phyloP scores from a whole-genome alignment of 2,888 invertebrate genomes.

The Xylota sylvarum region DNA sequence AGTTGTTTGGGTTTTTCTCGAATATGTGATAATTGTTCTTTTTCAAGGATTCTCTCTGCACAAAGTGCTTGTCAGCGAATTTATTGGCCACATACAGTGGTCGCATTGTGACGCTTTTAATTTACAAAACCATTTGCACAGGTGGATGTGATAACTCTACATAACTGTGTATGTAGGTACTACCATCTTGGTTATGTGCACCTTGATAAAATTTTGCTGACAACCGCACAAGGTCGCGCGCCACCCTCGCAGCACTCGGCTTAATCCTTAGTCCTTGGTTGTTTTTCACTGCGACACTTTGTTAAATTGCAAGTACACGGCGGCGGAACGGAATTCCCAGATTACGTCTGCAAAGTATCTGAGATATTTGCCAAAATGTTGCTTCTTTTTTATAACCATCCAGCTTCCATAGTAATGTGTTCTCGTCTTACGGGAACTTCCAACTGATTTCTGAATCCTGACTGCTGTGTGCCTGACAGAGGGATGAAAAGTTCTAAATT shows the following conservation, averaged over 20 bases:
- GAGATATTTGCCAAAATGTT: constrained; percentile 45
- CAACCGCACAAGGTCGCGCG: constrained; percentile 28
- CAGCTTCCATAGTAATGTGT: constrained; percentile 10
- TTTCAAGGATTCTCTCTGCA: constrained; percentile 25
- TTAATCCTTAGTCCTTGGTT: constrained; percentile 23
- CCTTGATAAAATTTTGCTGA: constrained; percentile 31
- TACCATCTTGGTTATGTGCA: not conserved
- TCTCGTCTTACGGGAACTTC: constrained; percentile 5
- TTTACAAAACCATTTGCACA: constrained; percentile 23
- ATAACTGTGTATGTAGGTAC: too few species aligned
- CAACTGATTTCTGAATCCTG: constrained; percentile 34
- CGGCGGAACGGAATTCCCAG: constrained; percentile 32
- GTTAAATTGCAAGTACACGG: constrained; percentile 23
- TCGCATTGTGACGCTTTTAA: constrained; percentile 11
- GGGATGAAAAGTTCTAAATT: constrained; percentile 69
- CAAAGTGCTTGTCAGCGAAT: constrained; percentile 47
- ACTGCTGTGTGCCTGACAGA: constrained; percentile 46
- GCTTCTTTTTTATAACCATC: constrained; percentile 11
- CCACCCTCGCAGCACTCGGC: not conserved
- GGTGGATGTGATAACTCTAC: not conserved
- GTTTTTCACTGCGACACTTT: constrained; percentile 40
- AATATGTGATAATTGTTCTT: constrained; percentile 39
- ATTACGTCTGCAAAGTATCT: constrained; percentile 50
- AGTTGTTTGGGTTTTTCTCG: constrained; percentile 13
- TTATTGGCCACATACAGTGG: constrained; percentile 34